Conservation (phyloP, 2,888 invertebrate species). For the Serrognathus titanus region DNA sequence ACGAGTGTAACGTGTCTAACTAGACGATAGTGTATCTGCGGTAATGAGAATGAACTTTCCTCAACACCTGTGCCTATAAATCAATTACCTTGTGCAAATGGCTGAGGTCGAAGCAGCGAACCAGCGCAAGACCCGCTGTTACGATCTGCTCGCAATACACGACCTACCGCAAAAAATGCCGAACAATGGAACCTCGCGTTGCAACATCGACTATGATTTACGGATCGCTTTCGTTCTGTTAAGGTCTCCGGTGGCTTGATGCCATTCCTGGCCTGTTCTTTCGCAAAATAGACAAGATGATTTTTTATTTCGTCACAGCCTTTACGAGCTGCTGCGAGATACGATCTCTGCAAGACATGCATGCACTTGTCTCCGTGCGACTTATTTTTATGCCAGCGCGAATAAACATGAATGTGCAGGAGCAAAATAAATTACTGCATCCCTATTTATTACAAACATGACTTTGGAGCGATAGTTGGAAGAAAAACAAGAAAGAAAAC, state of each 20-base stretch:
- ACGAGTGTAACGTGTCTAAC: not conserved
- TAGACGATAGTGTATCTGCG: constrained; percentile 1
- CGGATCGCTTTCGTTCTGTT: not conserved
- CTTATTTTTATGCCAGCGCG: too few relatives aligned
- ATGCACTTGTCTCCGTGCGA: not conserved
- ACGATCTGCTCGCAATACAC: not conserved
- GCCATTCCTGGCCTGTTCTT: not conserved
- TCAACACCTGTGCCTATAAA: constrained; percentile 3
- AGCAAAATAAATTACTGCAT: too few relatives aligned
- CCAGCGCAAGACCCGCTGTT: not conserved
- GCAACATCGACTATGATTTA: constrained; percentile 1
- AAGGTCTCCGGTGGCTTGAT: constrained; percentile 1
- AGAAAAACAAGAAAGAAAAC: too few relatives aligned
- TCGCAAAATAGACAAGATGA: not conserved
- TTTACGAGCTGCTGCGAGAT: not conserved
- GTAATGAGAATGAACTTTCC: constrained; percentile 1
- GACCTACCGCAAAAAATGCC: not conserved
- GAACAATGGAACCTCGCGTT: constrained; percentile 1
- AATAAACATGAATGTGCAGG: too few relatives aligned
- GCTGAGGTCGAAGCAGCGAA: not conserved
- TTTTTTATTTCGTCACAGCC: constrained; percentile 1
- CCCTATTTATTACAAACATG: too few relatives aligned
- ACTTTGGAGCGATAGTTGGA: too few relatives aligned
- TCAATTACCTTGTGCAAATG: constrained; percentile 2
- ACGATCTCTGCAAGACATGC: not conserved